These are phyloP conservation scores for Ganaspis brasiliensis DNA, from an alignment of 2,888 invertebrate species.

Conservation along the genomic window DNA sequence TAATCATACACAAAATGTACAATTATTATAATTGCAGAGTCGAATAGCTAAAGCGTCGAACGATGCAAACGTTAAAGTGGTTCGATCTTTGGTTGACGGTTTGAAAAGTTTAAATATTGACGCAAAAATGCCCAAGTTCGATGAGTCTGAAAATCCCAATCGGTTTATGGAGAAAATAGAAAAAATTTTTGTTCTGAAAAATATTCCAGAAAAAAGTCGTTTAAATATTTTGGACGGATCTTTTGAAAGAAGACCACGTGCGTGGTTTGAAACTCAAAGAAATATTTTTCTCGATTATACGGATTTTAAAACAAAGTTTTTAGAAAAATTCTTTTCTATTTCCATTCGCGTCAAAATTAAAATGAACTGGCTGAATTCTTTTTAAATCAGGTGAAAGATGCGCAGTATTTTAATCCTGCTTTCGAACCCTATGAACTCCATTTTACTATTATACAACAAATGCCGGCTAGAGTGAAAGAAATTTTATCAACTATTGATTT, in stretches of 20 bases:
- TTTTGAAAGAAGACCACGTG: too few species aligned
- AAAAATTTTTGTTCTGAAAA: neutral
- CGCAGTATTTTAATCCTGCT: neutral
- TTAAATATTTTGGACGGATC: too few species aligned
- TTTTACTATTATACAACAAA: neutral
- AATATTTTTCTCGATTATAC: too few species aligned
- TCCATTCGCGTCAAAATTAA: conserved; percentile 7
- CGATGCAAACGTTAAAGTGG: too few species aligned
- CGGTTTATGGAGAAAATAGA: neutral
- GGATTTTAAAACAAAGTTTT: too few species aligned
- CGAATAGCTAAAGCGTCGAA: too few species aligned
- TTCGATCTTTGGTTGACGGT: neutral
- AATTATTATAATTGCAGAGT: too few species aligned
- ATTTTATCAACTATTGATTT: neutral
- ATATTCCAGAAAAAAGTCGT: neutral
- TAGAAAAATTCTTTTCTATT: conserved; percentile 22
- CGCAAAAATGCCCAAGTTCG: neutral
- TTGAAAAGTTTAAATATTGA: neutral
- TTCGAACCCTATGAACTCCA: neutral
- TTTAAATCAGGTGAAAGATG: conserved; percentile 18
- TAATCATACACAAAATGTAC: too few species aligned
- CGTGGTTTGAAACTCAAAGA: too few species aligned
- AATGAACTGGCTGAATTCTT: conserved; percentile 13
- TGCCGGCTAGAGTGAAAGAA: neutral
- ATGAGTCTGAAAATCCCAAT: neutral